A percentile compares a stretch with the other conserved stretches of the same genome.
Evolutionary conservation across 2,888 invertebrate genomes (phyloP).

Genomic region (Dexiosoma caninum): DNA sequence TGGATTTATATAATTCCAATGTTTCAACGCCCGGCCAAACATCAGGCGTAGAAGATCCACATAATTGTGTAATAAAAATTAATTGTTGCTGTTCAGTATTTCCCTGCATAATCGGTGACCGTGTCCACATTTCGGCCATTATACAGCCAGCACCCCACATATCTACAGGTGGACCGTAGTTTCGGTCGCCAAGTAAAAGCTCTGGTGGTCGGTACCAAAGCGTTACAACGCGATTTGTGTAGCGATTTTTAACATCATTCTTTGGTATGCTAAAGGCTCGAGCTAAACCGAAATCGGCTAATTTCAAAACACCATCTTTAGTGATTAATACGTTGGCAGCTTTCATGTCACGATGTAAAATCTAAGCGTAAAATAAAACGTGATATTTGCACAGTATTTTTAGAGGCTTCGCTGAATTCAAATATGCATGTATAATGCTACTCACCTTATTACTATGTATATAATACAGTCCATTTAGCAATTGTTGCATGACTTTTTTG

Average conservation of each 20-base stretch:
- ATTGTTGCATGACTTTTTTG: slow-evolving; percentile 93
- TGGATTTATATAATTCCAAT: slow-evolving; percentile 90
- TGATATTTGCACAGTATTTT: neutral
- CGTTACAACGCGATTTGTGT: slow-evolving; percentile 98
- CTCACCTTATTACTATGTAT: slow-evolving; percentile 94
- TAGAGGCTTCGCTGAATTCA: too few species aligned
- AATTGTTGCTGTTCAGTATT: slow-evolving; percentile 98
- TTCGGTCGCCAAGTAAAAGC: slow-evolving; percentile 85
- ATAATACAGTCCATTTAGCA: slow-evolving; percentile 93
- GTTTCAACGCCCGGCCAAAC: slow-evolving; percentile 96
- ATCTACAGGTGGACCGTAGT: slow-evolving; percentile 98
- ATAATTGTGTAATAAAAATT: slow-evolving; percentile 94
- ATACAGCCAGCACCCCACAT: slow-evolving; percentile 99
- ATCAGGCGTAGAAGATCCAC: slow-evolving; percentile 94
- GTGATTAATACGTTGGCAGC: slow-evolving; percentile 99
- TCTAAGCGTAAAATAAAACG: slow-evolving; percentile 76
- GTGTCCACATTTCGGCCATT: slow-evolving; percentile 99
- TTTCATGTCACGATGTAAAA: slow-evolving; percentile 98
- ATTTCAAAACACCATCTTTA: slow-evolving; percentile 93
- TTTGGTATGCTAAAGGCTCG: slow-evolving; percentile 94
- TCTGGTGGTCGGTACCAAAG: slow-evolving; percentile 92
- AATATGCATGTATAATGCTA: too few species aligned
- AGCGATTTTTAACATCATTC: slow-evolving; percentile 90
- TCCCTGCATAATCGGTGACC: slow-evolving; percentile 96
- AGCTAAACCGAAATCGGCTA: slow-evolving; percentile 98